Evolutionary conservation across 2,888 invertebrate species (phyloP), one percentile per base, ranked within the genome.

Genomic region (Mythimna ferrago): DNA sequence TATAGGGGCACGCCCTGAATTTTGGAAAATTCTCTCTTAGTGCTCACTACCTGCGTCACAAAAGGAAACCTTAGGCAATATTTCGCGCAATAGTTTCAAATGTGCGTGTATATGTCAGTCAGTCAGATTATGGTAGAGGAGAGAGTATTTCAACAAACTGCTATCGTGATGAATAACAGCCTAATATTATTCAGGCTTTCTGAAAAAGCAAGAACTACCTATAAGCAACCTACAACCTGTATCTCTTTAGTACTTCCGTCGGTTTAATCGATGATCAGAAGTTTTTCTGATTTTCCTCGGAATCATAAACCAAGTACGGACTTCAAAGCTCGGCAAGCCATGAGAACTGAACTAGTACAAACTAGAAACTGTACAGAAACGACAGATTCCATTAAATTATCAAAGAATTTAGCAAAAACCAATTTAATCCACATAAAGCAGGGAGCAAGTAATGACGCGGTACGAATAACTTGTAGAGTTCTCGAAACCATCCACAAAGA

Each of bases 401-500:
- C 66, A 38, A 80, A 72, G 76, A 70, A 81, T 80, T 83, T 72
- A 83, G 83, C 75, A 75, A 77, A 81, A 70, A 76, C 79, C 73
- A 57, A 83, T 83, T 83, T 81, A 74, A 66, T 80, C 67, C 83
- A 62, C 78, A 73, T 75, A 62, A 68, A 68, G 64, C 35, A 53
- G 48, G 44, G 54, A 58, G 77, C 60, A 60, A 51, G 54, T 68
- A 73, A 65, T 57, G 71, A 41, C 67, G 66, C 72, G 51, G 68
- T 70, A 70, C 83, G 60, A 78, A 78, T 81, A 73, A 56, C 75
- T 69, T 68, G 61, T 80, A 54, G 58, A 68, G 57, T 86, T 86
- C 85, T 85, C 48, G 86, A 83, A 86, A 83, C 78, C 81, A 76
- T 78, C 69, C 67, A 57, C 71, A 75, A 73, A 85, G 77, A 75